Base-by-base conservation (phyloP, 1,140 invertebrate species). In the Drosophila parabipectinata region DNA sequence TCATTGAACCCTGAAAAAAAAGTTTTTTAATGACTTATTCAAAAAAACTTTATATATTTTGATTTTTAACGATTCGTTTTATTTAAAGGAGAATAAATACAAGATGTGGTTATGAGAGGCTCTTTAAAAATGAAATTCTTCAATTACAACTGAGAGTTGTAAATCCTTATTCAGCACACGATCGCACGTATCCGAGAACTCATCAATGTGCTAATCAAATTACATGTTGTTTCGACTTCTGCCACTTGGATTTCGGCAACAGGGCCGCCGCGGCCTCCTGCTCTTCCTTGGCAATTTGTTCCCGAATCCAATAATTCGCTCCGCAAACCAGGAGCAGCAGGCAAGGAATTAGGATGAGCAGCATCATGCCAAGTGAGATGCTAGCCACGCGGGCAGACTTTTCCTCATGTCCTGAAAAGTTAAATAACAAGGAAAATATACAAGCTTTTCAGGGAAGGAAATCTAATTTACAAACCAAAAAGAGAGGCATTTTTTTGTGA, bases 341-440 rank as follows among this genome's bases (percentile, higher is more conserved):
- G 26, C 97, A 93, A 0, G 97, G 96, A 58, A 97, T 92, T 69
- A 98, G 92, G 21, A 96, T 94, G 15, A 95, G 95, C 15, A 96
- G 90, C 60, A 97, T 94, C 77, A 97, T 95, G 50, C 95, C 96
- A 77, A 94, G 94, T 4, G 96, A 95, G n/a, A 95, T 93, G 21
- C 96, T 96, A 2, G 96, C 94, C 74, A 96, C 95, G 39, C 95
- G 93, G 3, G 95, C 93, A 32, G 96, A 96, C 87, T 95, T 96
- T 91, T 97, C 96, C 88, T 97, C 95, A 71, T 96, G 94, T 90
- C 96, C 96, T 97, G 92, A 50, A 58, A 52, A 28, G 58, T n/a
- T 39, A 48, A 47, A 79, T 7, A 7, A 45, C 14, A 80, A 24
- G 55, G 26, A 66, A 37, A 79, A 48, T 72, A 32, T 7, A 14